Conservation (phyloP, 2,113 vertebrate genomes). For the Nothocercus nigrocapillus region DNA sequence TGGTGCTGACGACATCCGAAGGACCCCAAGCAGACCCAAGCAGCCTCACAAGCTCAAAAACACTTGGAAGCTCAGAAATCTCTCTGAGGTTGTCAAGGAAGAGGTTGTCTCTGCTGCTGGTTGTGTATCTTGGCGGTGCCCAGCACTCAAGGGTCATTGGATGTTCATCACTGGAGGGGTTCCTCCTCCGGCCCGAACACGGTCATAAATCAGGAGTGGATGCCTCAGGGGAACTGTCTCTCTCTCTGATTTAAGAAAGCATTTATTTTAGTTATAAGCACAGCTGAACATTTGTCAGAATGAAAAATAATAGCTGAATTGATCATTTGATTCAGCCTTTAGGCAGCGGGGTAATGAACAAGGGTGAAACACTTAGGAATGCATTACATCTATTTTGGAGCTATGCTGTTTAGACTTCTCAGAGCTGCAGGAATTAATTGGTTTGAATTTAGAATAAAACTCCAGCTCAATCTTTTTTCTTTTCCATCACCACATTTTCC, state of each 20-base stretch:
- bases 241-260: not conserved
- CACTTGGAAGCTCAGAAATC: not conserved
- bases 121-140: too few species aligned
- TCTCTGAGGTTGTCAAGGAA: not conserved
- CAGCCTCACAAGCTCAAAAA: not conserved
- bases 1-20: not conserved
- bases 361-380: not conserved
- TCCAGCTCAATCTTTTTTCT: not conserved
- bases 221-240: accelerated
- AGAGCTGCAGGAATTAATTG: not conserved
- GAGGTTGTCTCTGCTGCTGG: not conserved
- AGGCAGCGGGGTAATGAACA: not conserved
- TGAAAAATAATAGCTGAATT: not conserved
- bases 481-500: not conserved
- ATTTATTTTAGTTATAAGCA: not conserved
- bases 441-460: not conserved
- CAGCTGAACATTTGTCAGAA: not conserved
- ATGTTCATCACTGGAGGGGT: not conserved
- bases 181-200: too few species aligned
- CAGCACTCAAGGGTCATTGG: too few species aligned
- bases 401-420: not conserved
- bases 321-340: not conserved
- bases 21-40: not conserved
- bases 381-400: not conserved
- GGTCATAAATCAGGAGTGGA: not conserved